Base-by-base conservation (phyloP, 2,113 vertebrate species). In the Phalacrocorax aristotelis region DNA sequence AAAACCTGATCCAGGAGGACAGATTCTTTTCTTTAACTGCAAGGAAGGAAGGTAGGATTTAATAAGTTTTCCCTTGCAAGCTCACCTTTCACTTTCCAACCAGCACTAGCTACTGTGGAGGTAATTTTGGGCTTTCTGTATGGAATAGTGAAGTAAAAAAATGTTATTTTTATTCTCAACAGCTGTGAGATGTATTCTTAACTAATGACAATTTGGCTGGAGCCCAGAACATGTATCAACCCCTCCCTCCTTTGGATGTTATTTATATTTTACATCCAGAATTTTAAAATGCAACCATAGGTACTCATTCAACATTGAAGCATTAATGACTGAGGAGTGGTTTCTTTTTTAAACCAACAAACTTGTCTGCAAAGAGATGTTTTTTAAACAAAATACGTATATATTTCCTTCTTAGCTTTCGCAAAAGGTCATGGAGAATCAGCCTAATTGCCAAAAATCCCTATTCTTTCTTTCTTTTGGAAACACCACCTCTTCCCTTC, bases 181-280 rank as follows among this genome's bases (percentile, higher is more conserved):
- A 97, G 87, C 66, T 88, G 78, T 46, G 42, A 90, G 64, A 82
- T 77, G 75, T 90, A 77, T 91, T 93, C 83, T 70, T 83, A 89
- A 78, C 66, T 93, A 88, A 94, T 86, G 61, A 49, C 83, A 76
- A 86, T 86, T 54, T 93, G 84, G 75, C 87, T 95, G 94, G 62
- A 85, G 70, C 36, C 93, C 77, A 85, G 78, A 85, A 66, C 16
- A 36, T 29, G n/a, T 90, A 72, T 54, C 84, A 62, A 62, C 2
- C 10, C 40, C 20, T 22, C 30, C 8, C 11, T 3, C 25, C 23
- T 58, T 46, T 95, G 49, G 58, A 76, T 90, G 75, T 93, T 94
- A 87, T 93, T 95, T 96, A 48, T 95, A 80, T 90, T 95, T 97
- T 90, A 92, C 57, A 84, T 91, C 70, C 70, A 79, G 85, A 61